Base-by-base conservation (phyloP, 2,113 vertebrate genomes). In the Dryoscopus gambensis region DNA sequence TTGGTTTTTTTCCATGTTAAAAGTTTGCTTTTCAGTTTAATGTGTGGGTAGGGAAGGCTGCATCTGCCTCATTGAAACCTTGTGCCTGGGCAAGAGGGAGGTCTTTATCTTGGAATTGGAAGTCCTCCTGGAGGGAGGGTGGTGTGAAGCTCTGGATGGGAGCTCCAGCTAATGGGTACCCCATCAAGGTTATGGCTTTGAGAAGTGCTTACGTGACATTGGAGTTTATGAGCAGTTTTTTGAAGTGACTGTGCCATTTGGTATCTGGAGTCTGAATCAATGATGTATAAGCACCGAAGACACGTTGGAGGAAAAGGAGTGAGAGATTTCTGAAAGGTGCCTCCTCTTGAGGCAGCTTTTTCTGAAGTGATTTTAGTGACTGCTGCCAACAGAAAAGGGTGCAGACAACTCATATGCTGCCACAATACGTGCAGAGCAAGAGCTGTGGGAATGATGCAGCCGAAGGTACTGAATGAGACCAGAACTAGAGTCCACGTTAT, bases 311-410 rank as follows among this genome's bases (percentile, higher is more conserved):
- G 57, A 75, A 85, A 93, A 78, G 30, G 35, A 87, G 52, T 71
- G 89, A 87, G 71, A 90, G 53, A 92, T 93, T 93, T 94, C 56
- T 69, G 86, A 87, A 91, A 88, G 57, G 46, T 93, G 39, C 59
- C 82, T 91, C 30, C 62, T 76, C 67, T 94, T 65, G 77, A 87
- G 60, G 59, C 67, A 95, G 78, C 47, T 74, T 95, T 90, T 92
- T 90, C 64, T 85, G 68, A 96, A 93, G 44, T 47, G 60, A 84
- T 89, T 75, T 40, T 59, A 88, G 68, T 84, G 68, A 75, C 23
- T 92, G 85, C 53, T 96, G 86, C 92, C 90, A 92, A 56, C 53
- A 94, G 92, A 92, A 87, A 83, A 84, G 83, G 83, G 57, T 93
- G 80, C 73, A 90, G 90, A 87, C 77, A 75, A 90, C 69, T 95